Evolutionary conservation across 2,797 vertebrate species (phyloP), one percentile per base, ranked within the genome.

Genomic region (Dipus sagitta): DNA sequence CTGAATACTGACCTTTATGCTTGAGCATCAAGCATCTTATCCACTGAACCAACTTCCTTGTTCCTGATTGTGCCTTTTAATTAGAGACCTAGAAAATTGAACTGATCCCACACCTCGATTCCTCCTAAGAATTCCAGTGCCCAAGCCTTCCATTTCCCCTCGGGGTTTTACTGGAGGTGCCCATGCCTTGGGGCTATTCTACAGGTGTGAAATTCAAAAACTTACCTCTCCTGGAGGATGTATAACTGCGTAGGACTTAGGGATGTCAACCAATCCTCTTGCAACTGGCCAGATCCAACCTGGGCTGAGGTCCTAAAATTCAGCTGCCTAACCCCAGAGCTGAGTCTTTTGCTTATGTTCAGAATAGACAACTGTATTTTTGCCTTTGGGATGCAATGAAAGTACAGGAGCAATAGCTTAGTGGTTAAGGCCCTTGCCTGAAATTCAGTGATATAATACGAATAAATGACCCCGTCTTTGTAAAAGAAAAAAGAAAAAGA

Each of bases 361-460:
- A 87, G 96, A 93, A 96, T 62, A 97, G 96, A 98, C 96, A 86
- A 86, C 64, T 97, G 82, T 98, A 97, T 98, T 98, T 98, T 97
- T 93, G 88, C 95, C 97, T 97, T 18, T 70, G 83, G 93, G 0
- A 17, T 93, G 91, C 96, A 85, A 54, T 95, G 90, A 47, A 9
- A 47, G 47, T 47, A 7, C 47, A 9, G 47, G 47, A 47, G 47
- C 8, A 7, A 47, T 47, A 47, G 47, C 47, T 47, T 10, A 47
- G 47, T 47, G 47, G 47, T 47, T 47, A 47, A 47, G 47, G 47
- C 5, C 8, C 47, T 97, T 94, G 87, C 95, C 97, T 97, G 83
- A 94, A 0, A 17, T 94, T 91, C 96, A 83, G 58, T 94, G 89
- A 89, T 86, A 28, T 95, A 96, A 83, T 84, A 64, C 64, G 68